A percentile compares a stretch with the other conserved stretches of the same genome.
These are phyloP conservation scores for Porites lobata DNA, from an alignment of 92 coral and sea anemone species.

Conservation along the genomic window DNA sequence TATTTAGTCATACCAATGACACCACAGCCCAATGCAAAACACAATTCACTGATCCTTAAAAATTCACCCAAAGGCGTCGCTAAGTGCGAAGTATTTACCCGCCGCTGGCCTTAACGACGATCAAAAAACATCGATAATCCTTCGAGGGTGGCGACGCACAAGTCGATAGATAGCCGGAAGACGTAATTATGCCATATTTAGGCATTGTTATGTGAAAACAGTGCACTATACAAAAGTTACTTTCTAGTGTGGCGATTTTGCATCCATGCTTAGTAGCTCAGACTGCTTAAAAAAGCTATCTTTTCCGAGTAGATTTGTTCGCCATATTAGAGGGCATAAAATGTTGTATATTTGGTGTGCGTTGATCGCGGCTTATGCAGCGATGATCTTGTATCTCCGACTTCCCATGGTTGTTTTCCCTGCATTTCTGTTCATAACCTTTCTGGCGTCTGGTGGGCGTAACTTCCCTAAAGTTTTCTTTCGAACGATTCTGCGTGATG, in stretches of 20 bases:
- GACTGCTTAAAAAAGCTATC: slow-evolving; percentile 47
- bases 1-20: background rate
- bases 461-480: slow-evolving; percentile 85
- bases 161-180: slow-evolving; percentile 65
- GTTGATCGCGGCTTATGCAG: slow-evolving; percentile 7
- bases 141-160: slow-evolving; percentile 21
- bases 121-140: slow-evolving; percentile 15
- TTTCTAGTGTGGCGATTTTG: background rate
- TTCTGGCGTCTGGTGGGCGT: slow-evolving; percentile 93
- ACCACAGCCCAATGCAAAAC: slow-evolving; percentile 1
- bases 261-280: slow-evolving; percentile 1
- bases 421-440: slow-evolving; percentile 67
- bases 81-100: slow-evolving; percentile 41
- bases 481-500: slow-evolving; percentile 85
- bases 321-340: slow-evolving; percentile 59
- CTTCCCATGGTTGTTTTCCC: slow-evolving; percentile 79
- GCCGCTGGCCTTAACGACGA: slow-evolving; percentile 50
- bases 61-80: slow-evolving; percentile 31
- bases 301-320: slow-evolving; percentile 62
- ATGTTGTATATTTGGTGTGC: slow-evolving; percentile 59
- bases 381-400: slow-evolving; percentile 42
- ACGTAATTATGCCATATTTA: background rate
- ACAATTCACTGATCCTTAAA: background rate
- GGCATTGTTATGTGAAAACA: too few species aligned
- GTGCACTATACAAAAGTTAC: too few species aligned